Evolutionary conservation across 2,888 invertebrate species (phyloP).

Genomic region (Elegia similella): DNA sequence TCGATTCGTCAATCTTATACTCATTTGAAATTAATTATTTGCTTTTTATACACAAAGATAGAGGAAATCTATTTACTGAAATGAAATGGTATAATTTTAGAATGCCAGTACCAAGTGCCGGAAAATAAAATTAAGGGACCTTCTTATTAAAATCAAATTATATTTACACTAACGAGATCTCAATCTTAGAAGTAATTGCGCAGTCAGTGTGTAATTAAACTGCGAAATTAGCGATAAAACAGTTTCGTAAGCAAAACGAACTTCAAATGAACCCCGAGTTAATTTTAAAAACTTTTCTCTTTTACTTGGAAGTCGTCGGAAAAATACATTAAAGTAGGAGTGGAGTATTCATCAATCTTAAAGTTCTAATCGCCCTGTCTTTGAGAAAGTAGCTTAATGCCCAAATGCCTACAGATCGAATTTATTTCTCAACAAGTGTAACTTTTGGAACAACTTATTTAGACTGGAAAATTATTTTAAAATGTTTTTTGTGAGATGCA

Average conservation of each 20-base stretch:
- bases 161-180: not conserved
- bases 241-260: not conserved
- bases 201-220: conserved; percentile 8
- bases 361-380: conserved; percentile 61
- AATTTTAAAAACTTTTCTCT: conserved; percentile 16
- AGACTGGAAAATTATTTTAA: too few species aligned
- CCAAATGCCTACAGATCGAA: not conserved
- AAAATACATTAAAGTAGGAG: conserved; percentile 47
- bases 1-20: too few species aligned
- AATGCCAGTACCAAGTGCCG: too few species aligned
- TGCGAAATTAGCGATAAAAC: conserved; percentile 4
- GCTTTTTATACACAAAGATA: too few species aligned
- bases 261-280: not conserved
- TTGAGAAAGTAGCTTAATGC: conserved; percentile 24
- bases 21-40: too few species aligned
- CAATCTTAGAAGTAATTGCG: not conserved
- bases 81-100: too few species aligned
- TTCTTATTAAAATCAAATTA: not conserved
- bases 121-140: not conserved
- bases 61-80: too few species aligned
- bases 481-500: too few species aligned
- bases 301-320: conserved; percentile 35
- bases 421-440: not conserved
- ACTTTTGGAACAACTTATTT: not conserved
- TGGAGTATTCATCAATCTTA: conserved; percentile 63